A percentile compares a stretch with the other conserved stretches of the same genome.
These are phyloP conservation scores for Heliconius nattereri DNA, from an alignment of 1,140 invertebrate species.

Conservation along the genomic window DNA sequence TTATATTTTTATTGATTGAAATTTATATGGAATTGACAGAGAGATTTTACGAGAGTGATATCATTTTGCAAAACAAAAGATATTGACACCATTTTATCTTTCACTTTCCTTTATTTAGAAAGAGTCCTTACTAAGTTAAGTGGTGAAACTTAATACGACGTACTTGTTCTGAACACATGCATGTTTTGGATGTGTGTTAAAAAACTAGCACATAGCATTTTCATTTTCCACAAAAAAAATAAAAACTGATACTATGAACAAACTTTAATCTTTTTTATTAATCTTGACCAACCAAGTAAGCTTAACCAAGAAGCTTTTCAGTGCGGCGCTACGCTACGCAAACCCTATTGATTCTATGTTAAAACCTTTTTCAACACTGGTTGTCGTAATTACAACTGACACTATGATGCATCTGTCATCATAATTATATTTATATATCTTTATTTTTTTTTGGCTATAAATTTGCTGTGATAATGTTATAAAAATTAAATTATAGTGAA, in stretches of 20 bases:
- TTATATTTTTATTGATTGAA: not conserved
- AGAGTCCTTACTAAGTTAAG: not conserved
- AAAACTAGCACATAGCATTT: not conserved
- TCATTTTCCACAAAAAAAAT: not conserved
- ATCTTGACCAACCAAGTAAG: not conserved
- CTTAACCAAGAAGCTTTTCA: not conserved
- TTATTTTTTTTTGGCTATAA: not conserved
- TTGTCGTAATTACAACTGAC: not conserved
- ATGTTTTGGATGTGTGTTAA: no score
- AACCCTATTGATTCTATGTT: not conserved
- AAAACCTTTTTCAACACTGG: constrained; percentile 13
- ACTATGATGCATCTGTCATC: not conserved
- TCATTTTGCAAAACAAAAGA: no score
- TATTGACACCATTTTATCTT: not conserved
- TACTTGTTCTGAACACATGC: not conserved
- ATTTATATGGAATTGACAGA: no score
- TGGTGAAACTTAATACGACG: not conserved
- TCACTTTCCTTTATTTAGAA: not conserved
- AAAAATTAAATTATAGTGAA: constrained; percentile 32
- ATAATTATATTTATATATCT: not conserved
- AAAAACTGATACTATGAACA: no score
- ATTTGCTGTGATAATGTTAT: constrained; percentile 14
- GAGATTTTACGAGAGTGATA: no score
- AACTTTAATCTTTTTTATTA: no score
- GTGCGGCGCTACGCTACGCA: not conserved